Evolutionary conservation across 2,888 invertebrate genomes (phyloP).

Genomic region (Watsonalla cultraria): DNA sequence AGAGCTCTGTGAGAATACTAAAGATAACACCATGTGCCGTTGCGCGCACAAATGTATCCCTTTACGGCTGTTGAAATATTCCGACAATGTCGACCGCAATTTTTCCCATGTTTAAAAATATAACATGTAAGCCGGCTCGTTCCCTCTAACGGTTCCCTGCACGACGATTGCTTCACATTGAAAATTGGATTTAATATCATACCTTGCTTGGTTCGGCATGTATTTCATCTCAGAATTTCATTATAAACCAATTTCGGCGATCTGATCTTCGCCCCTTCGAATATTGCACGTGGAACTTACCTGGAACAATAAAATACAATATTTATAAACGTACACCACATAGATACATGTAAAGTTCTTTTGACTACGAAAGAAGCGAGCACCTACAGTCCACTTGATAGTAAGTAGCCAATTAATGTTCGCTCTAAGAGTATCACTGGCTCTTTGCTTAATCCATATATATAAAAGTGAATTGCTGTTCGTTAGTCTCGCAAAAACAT

Average conservation of each 20-base stretch:
- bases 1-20: neutral
- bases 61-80: conserved; percentile 12
- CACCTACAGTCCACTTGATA: too few relatives aligned
- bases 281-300: neutral
- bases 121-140: conserved; percentile 2
- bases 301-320: neutral
- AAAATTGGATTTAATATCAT: neutral
- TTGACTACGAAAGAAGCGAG: neutral
- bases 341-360: neutral
- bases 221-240: neutral
- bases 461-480: too few relatives aligned
- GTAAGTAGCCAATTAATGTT: too few relatives aligned
- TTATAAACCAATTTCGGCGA: neutral
- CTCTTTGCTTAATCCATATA: too few relatives aligned
- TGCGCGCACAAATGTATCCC: conserved; percentile 7
- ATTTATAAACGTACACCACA: neutral
- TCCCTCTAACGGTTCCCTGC: conserved; percentile 6
- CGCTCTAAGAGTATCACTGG: too few relatives aligned
- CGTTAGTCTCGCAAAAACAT: too few relatives aligned
- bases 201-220: neutral
- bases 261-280: neutral
- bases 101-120: conserved; percentile 2
- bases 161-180: conserved; percentile 1
- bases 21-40: conserved; percentile 1
- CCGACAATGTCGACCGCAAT: conserved; percentile 1